phyloP scores from a whole-genome alignment of 2,888 invertebrate species.

The Microchrysa polita region DNA sequence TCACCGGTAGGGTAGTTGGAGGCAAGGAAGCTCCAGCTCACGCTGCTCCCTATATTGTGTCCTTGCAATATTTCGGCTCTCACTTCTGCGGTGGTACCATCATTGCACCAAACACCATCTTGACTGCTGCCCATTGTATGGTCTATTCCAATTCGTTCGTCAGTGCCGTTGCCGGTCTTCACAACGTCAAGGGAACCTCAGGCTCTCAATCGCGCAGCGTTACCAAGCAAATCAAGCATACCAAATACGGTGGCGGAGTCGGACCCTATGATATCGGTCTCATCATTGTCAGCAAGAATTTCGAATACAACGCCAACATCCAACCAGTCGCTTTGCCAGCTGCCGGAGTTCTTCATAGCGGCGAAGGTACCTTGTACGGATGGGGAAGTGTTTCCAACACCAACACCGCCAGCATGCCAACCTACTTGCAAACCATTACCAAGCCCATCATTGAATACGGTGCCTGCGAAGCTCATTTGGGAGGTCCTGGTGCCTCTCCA shows the following conservation, averaged over 20 bases:
- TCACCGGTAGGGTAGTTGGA: slow-evolving; percentile 58
- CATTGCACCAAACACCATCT: slow-evolving; percentile 59
- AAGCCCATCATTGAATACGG: slow-evolving; percentile 56
- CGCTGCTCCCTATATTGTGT: slow-evolving; percentile 65
- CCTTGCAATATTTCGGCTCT: slow-evolving; percentile 56
- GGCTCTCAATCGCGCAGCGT: slow-evolving; percentile 56
- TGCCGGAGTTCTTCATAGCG: slow-evolving; percentile 55
- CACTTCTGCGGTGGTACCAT: slow-evolving; percentile 66
- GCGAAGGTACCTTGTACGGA: slow-evolving; percentile 61
- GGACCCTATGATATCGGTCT: slow-evolving; percentile 68
- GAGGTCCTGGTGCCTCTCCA: slow-evolving; percentile 51
- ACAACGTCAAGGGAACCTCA: neutral
- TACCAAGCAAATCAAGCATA: slow-evolving; percentile 59
- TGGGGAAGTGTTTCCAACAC: slow-evolving; percentile 55
- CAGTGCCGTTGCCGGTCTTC: slow-evolving; percentile 22
- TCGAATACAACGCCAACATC: slow-evolving; percentile 58
- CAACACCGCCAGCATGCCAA: slow-evolving; percentile 51
- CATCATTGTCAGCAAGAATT: slow-evolving; percentile 58
- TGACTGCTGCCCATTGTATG: slow-evolving; percentile 64
- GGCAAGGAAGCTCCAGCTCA: slow-evolving; percentile 61
- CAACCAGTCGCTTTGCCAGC: slow-evolving; percentile 61
- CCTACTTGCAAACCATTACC: slow-evolving; percentile 57
- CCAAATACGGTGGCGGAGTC: slow-evolving; percentile 59
- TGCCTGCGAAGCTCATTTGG: slow-evolving; percentile 54
- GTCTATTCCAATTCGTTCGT: neutral